These are phyloP conservation scores for Eidolon helvum DNA, from an alignment of 2,113 vertebrate species.

Conservation along the genomic window DNA sequence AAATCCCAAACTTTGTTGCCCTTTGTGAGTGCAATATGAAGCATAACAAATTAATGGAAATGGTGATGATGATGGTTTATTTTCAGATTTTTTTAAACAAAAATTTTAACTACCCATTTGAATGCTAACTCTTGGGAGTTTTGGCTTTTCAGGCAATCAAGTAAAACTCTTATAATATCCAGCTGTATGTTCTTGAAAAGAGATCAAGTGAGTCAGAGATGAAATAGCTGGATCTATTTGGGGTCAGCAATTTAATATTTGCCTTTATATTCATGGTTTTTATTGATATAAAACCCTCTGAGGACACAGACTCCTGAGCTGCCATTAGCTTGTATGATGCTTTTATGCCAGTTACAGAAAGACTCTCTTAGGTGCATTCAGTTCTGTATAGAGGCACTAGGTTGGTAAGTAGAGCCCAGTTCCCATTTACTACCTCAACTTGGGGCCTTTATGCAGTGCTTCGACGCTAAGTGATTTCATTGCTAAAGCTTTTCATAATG, in stretches of 20 bases:
- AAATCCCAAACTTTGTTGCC: not conserved
- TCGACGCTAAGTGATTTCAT: not conserved
- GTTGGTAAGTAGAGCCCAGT: not conserved
- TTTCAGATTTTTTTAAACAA: not conserved
- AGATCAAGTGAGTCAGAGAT: not conserved
- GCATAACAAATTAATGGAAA: not conserved
- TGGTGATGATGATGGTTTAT: not conserved
- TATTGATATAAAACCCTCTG: not conserved
- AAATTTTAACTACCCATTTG: not conserved
- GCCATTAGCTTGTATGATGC: not conserved
- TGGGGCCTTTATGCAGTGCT: not conserved
- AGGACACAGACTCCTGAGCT: not conserved
- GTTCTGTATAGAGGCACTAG: not conserved
- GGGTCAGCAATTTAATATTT: conserved; percentile 9
- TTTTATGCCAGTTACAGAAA: not conserved
- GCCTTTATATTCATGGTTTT: not conserved
- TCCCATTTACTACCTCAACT: not conserved
- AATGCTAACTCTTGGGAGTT: conserved; percentile 18
- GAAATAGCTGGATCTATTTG: conserved; percentile 39
- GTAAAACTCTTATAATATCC: not conserved
- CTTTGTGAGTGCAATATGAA: not conserved
- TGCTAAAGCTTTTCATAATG: not conserved
- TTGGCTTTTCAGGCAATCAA: conserved; percentile 5
- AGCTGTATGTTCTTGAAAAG: conserved; percentile 22
- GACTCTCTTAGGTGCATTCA: not conserved